Conservation (phyloP, 1,140 invertebrate genomes). For the Ceratitis capitata region DNA sequence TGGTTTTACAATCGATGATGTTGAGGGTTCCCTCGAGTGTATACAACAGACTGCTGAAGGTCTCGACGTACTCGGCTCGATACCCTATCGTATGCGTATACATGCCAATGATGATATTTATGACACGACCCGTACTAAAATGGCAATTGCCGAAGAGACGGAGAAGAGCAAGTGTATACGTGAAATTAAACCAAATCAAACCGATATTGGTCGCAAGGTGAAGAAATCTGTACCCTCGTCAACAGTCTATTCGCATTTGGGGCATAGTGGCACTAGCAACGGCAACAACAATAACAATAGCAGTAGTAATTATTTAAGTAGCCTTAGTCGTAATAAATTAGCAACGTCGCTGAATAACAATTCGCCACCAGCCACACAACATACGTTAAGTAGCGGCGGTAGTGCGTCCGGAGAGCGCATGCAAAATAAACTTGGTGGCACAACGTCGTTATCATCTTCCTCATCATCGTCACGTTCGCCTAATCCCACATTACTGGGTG, state of each 20-base stretch:
- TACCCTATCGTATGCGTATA: conserved; percentile 86
- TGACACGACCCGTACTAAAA: conserved; percentile 86
- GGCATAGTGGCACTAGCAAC: conserved; percentile 17
- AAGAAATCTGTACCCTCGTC: conserved; percentile 67
- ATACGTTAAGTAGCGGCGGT: conserved; percentile 16
- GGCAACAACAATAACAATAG: conserved; percentile 44
- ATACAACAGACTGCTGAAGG: conserved; percentile 77
- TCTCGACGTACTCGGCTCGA: conserved; percentile 82
- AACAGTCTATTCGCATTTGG: conserved; percentile 52
- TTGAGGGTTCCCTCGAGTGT: conserved; percentile 83
- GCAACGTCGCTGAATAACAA: conserved; percentile 49
- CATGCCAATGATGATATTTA: conserved; percentile 95
- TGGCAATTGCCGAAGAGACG: conserved; percentile 88
- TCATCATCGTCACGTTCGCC: conserved; percentile 52
- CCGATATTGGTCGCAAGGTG: conserved; percentile 84
- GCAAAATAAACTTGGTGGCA: conserved; percentile 43
- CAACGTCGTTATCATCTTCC: neutral
- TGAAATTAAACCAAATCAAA: conserved; percentile 89
- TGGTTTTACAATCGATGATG: conserved; percentile 59
- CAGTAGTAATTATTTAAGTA: conserved; percentile 58
- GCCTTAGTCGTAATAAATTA: conserved; percentile 64
- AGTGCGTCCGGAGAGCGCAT: neutral
- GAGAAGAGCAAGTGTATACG: conserved; percentile 93
- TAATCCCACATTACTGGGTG: conserved; percentile 58
- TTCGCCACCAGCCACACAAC: conserved; percentile 46